Conservation (phyloP, 2,797 vertebrate species). For the Benthosema pterotum region DNA sequence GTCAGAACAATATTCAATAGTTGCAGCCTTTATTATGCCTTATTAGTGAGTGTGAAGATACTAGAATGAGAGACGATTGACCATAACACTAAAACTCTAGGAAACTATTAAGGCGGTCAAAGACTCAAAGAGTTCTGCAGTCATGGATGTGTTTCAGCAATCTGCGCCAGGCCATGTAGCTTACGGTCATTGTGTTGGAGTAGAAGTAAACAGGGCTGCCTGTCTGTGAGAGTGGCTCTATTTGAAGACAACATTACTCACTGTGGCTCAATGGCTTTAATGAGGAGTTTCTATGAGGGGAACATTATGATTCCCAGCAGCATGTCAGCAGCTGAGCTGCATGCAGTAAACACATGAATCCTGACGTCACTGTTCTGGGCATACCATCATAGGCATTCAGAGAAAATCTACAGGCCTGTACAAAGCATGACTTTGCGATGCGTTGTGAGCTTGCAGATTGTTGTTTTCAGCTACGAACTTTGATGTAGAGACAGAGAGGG, state of each 20-base stretch:
- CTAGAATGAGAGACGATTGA: conserved; percentile 11
- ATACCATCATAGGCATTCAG: too few relatives aligned
- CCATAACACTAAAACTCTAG: not conserved
- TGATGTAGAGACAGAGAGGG: too few relatives aligned
- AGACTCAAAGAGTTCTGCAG: not conserved
- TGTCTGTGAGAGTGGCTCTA: conserved; percentile 2
- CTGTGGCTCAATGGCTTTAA: not conserved
- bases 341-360: not conserved
- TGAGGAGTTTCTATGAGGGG: not conserved
- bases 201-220: conserved; percentile 2
- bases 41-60: conserved; percentile 4
- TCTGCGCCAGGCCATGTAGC: not conserved
- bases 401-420: too few relatives aligned
- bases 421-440: too few relatives aligned
- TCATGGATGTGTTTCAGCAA: not conserved
- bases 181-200: not conserved
- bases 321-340: not conserved
- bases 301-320: conserved; percentile 7
- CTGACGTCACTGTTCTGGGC: too few relatives aligned
- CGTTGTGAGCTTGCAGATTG: too few relatives aligned
- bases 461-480: too few relatives aligned
- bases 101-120: not conserved
- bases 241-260: not conserved
- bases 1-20: too few relatives aligned
- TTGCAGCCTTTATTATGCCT: not conserved